phyloP scores from a whole-genome alignment of 2,797 vertebrate genomes.

The Pseudomugil tenellus region DNA sequence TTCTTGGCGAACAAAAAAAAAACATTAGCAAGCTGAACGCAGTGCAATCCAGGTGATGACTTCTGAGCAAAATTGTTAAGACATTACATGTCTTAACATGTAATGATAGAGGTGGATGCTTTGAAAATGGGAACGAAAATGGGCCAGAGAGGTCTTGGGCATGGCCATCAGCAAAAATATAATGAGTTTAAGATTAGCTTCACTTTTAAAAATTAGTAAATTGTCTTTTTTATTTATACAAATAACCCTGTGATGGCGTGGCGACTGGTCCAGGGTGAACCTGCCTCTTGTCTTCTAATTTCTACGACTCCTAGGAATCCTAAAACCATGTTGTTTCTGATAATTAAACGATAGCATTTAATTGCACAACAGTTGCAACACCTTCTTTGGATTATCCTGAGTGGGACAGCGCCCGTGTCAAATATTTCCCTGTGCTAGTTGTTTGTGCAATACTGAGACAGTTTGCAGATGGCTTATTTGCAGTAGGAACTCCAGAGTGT shows the following conservation, averaged over 20 bases:
- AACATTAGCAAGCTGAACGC: background rate
- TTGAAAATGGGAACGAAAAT: background rate
- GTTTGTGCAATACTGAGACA: background rate
- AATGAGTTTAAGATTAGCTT: background rate
- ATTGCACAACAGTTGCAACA: background rate
- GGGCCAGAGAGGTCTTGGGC: background rate
- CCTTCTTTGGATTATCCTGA: background rate
- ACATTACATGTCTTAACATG: too few species aligned
- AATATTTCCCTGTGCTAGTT: background rate
- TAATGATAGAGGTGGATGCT: background rate
- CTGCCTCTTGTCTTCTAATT: too few species aligned
- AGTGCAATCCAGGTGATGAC: background rate
- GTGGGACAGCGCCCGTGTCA: background rate
- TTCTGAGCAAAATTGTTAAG: background rate
- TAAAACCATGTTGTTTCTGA: background rate
- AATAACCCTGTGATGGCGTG: background rate
- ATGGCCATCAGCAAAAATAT: background rate
- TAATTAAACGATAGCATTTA: background rate
- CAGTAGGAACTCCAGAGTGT: slow-evolving; percentile 8
- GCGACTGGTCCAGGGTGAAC: too few species aligned
- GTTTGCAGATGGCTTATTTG: background rate
- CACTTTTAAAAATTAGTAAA: background rate
- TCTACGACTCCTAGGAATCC: background rate
- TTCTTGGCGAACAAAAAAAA: background rate
- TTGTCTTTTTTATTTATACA: background rate